Evolutionary conservation across 2,113 vertebrate genomes (phyloP), one percentile per base, ranked within the genome.

Genomic region (Tichodroma muraria): DNA sequence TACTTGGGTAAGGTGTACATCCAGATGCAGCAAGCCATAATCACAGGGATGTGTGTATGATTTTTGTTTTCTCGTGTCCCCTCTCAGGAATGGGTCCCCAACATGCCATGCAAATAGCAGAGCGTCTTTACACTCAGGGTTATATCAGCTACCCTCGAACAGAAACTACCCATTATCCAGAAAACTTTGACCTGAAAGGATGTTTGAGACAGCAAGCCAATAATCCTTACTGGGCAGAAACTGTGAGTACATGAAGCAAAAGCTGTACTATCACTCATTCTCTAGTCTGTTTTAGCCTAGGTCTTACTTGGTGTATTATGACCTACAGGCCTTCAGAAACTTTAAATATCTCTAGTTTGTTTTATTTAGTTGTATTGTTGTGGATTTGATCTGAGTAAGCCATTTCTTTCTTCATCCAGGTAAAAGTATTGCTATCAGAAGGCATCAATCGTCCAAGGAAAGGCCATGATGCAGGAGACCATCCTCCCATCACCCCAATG

Each of bases 131-230:
- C 78, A 99, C 98, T 1, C 99, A 99, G 92, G 99, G 99, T 45
- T 99, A 99, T 81, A 99, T 99, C 96, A 99, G 99, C 97, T 99
- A 99, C 97, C 99, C 99, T 12, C 98, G 99, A 28, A 99, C 99
- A 17, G 99, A 99, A 97, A 99, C 99, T 2, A 99, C 99, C 20
- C 99, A 99, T 88, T 99, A 99, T 85, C 99, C 99, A 1, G 99
- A 99, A 77, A 99, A 99, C 97, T 99, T 99, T 47, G 99, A 99
- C 96, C 98, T 99, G 88, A 99, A 99, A 95, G 98, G 98, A 31
- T 97, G 98, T 11, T 98, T 99, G 80, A 98, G 98, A 77, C 99
- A 99, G 28, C 99, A 99, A 94, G 97, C 97, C 93, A 99, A 97
- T 97, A 98, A 98, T 90, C 98, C 98, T n/a, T 97, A 98, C 73